These are phyloP conservation scores for Zoroaster sp. DNA, from an alignment of 53 echinoderm and acorn worm genomes.

Conservation along the genomic window DNA sequence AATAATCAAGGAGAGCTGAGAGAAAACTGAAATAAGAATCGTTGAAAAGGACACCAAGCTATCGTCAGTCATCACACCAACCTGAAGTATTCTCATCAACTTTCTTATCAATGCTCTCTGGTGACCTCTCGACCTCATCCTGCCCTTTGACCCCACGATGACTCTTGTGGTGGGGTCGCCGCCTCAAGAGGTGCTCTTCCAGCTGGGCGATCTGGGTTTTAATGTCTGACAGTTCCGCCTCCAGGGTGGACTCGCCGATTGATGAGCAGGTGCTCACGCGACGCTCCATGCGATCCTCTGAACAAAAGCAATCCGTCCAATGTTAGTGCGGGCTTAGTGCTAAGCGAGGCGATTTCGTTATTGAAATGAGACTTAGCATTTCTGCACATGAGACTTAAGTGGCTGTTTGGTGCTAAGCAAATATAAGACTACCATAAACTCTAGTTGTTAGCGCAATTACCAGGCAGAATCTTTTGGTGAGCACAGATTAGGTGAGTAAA, in stretches of 20 bases:
- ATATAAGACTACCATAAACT: too few relatives aligned
- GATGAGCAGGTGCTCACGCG: slow-evolving; percentile 85
- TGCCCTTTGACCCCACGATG: background rate
- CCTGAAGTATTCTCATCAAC: slow-evolving; percentile 17
- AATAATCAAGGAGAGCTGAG: too few relatives aligned
- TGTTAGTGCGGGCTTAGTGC: background rate
- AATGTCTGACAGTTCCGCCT: slow-evolving; percentile 84
- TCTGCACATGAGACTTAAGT: background rate
- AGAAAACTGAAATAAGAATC: background rate
- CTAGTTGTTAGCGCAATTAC: background rate
- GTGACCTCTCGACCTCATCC: background rate
- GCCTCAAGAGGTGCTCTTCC: slow-evolving; percentile 68
- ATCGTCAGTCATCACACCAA: background rate
- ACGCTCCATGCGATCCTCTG: slow-evolving; percentile 14
- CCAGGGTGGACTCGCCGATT: slow-evolving; percentile 76
- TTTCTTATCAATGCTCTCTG: background rate
- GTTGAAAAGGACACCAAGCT: background rate
- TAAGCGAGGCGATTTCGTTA: background rate
- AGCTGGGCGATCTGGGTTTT: slow-evolving; percentile 82
- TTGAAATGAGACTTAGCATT: background rate
- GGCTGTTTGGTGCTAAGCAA: background rate
- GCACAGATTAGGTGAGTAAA: too few relatives aligned
- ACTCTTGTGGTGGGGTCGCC: slow-evolving; percentile 33
- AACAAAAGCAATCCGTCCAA: background rate
- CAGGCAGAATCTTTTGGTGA: too few relatives aligned